Base-by-base conservation (phyloP, 2,888 invertebrate species). In the Lobophora halterata region DNA sequence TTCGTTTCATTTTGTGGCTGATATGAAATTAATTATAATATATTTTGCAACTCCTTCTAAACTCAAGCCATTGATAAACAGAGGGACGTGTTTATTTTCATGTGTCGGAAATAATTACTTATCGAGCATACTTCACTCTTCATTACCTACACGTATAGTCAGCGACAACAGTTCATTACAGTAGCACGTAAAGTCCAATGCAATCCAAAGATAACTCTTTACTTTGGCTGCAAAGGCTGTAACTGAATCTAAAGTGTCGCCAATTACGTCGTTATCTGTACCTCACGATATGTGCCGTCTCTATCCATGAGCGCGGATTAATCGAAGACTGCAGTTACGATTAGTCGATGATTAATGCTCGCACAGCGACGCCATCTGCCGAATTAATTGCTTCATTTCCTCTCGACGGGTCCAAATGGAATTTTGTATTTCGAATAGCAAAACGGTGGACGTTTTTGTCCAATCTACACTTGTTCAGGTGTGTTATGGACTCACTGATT, bases 381-480 rank as follows among this genome's bases (percentile, higher is more conserved):
- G 81, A 74, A 86, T 86, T 86, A 87, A 87, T 87, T 86, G 87
- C 79, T 86, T 86, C 85, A 86, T 87, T 87, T 87, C 87, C 87
- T 79, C 77, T 75, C 77, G 78, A 78, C 79, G 75, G 81, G 69
- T 71, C 78, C 78, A 75, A 85, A 85, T 85, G 82, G 77, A 85
- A 86, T 85, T 86, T 85, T 80, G 83, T 80, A 79, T 81, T 79
- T 77, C 78, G 76, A 78, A 75, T 74, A 70, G 76, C 67, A 67
- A 70, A 79, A 71, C 69, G 73, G 55, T 68, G 65, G 60, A 61
- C 67, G 71, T 79, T 82, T 82, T 82, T 79, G 76, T 75, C 57
- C 70, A 45, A 55, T 59, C 52, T 69, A 68, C 67, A 74, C 65
- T 68, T 68, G 73, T 72, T 71, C 77, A 78, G 75, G 78, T 79